Percentiles rank a stretch among this genome's conserved stretches.
Evolutionary conservation across 2,888 invertebrate genomes (phyloP).

Genomic region (Oxyteleia sp.): DNA sequence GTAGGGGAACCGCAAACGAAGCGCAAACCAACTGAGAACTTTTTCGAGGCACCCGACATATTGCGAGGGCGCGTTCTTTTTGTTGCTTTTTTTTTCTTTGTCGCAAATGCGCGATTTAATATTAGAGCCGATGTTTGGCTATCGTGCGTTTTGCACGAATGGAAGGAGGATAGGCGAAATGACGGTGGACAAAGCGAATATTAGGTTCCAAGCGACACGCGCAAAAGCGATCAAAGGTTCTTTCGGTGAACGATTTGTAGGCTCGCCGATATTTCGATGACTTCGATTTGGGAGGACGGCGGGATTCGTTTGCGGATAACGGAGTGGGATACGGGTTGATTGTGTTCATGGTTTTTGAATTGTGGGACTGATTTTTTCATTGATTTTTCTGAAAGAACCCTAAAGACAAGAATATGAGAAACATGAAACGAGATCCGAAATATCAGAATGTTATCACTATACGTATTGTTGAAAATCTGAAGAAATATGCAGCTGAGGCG

Average conservation of each 20-base stretch:
- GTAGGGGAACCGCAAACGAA: constrained; percentile 62
- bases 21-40: constrained; percentile 62
- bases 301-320: too few species aligned
- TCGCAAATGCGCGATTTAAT: constrained; percentile 57
- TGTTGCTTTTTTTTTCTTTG: constrained; percentile 36
- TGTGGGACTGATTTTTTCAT: too few species aligned
- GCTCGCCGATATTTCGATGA: constrained; percentile 10
- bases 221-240: constrained; percentile 25
- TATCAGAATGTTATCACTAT: too few species aligned
- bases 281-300: too few species aligned
- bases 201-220: constrained; percentile 31
- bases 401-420: too few species aligned
- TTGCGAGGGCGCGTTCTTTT: constrained; percentile 45
- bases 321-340: too few species aligned
- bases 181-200: constrained; percentile 63
- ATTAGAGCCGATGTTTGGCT: constrained; percentile 40
- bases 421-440: too few species aligned
- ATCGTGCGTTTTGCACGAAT: constrained; percentile 26
- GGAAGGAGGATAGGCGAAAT: constrained; percentile 40
- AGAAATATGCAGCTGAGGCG: too few species aligned
- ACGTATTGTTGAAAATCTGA: too few species aligned
- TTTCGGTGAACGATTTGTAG: constrained; percentile 34
- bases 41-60: constrained; percentile 44
- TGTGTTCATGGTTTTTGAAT: too few species aligned
- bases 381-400: too few species aligned